These are phyloP conservation scores for Clarias fuscus DNA, from an alignment of 2,797 vertebrate species.

Conservation along the genomic window DNA sequence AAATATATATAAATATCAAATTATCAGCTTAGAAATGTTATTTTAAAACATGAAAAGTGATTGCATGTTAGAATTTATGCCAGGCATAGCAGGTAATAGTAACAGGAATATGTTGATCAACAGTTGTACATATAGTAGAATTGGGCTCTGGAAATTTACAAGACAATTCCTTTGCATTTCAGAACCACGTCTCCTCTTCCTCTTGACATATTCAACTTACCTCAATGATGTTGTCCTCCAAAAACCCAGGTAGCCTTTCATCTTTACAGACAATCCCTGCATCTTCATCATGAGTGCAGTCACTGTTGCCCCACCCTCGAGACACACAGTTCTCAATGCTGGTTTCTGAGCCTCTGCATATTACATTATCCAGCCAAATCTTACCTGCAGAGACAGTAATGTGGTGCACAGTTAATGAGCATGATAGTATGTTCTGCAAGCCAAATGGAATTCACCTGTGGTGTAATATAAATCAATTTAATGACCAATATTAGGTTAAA, in stretches of 20 bases:
- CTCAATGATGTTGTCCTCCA: slow-evolving; percentile 90
- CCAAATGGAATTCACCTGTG: background rate
- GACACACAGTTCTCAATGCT: slow-evolving; percentile 83
- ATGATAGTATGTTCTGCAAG: background rate
- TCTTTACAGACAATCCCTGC: slow-evolving; percentile 94
- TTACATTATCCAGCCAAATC: slow-evolving; percentile 96
- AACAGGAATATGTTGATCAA: background rate
- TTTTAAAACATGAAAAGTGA: background rate
- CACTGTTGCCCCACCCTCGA: slow-evolving; percentile 95
- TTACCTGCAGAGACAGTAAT: slow-evolving; percentile 75
- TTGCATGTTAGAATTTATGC: background rate
- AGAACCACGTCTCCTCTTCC: background rate
- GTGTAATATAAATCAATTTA: too few species aligned
- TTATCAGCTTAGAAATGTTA: background rate
- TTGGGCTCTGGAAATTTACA: background rate
- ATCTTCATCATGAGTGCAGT: slow-evolving; percentile 95
- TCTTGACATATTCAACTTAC: slow-evolving; percentile 63
- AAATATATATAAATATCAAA: background rate
- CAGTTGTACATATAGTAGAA: background rate
- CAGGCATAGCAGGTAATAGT: background rate
- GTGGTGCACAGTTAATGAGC: slow-evolving; percentile 2
- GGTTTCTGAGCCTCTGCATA: slow-evolving; percentile 81
- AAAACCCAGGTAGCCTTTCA: slow-evolving; percentile 87
- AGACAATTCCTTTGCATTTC: background rate
- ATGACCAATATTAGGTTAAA: background rate